Percentiles rank a stretch among this genome's conserved stretches.
These are phyloP conservation scores for Drepana falcataria DNA, from an alignment of 2,888 invertebrate species.

Conservation along the genomic window DNA sequence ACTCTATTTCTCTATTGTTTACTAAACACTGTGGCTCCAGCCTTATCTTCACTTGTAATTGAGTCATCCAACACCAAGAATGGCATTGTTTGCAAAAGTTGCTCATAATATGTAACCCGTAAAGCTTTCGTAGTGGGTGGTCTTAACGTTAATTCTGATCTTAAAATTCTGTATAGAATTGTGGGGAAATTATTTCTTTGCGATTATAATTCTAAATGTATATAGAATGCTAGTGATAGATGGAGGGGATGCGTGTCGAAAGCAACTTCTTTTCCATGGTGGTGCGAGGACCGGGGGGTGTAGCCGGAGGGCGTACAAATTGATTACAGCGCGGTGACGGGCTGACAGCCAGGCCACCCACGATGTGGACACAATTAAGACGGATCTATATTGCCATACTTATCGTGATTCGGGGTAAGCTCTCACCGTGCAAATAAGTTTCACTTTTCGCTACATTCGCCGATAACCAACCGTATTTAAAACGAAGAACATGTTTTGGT, in stretches of 20 bases:
- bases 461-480: no score
- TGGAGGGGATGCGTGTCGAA: slow-evolving; percentile 65
- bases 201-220: neutral
- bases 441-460: no score
- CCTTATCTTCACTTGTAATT: slow-evolving; percentile 65
- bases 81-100: slow-evolving; percentile 72
- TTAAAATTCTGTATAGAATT: neutral
- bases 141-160: slow-evolving; percentile 15
- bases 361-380: slow-evolving; percentile 34
- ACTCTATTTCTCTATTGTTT: slow-evolving; percentile 18
- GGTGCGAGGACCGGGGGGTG: slow-evolving; percentile 33
- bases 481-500: no score
- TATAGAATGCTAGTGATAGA: slow-evolving; percentile 33
- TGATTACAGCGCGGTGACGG: slow-evolving; percentile 65
- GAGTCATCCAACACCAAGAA: slow-evolving; percentile 67
- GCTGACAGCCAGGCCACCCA: slow-evolving; percentile 67
- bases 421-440: no score
- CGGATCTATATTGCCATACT: neutral
- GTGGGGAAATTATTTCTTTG: neutral
- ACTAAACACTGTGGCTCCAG: slow-evolving; percentile 53
- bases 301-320: slow-evolving; percentile 69
- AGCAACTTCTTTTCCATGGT: slow-evolving; percentile 33
- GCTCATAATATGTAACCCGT: slow-evolving; percentile 47
- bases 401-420: no score
- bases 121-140: slow-evolving; percentile 59